Conservation (phyloP, 2,113 vertebrate species). For the Chlorocebus sabaeus region DNA sequence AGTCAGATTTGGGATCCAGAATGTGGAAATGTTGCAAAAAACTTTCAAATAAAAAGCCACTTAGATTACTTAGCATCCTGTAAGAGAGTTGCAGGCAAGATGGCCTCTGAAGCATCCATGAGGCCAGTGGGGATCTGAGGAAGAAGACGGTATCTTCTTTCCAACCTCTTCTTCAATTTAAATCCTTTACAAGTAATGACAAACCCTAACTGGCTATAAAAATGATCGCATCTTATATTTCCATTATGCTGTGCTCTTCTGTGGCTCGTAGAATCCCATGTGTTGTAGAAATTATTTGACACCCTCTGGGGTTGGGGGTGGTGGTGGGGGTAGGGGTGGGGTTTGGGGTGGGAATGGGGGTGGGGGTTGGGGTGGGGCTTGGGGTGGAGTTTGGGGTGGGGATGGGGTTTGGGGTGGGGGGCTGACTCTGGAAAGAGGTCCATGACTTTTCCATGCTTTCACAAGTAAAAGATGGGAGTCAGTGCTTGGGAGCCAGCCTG, state of each 20-base stretch:
- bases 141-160: accelerated
- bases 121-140: no score
- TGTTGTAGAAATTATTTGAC: accelerated
- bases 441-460: background rate
- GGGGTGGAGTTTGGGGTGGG: no score
- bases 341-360: background rate
- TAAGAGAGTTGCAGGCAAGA: no score
- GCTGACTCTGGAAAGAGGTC: background rate
- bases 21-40: background rate
- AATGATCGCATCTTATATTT: accelerated
- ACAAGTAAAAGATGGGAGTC: background rate
- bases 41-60: background rate
- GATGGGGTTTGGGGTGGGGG: no score
- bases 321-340: no score
- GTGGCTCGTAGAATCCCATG: background rate
- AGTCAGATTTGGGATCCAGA: background rate
- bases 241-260: accelerated
- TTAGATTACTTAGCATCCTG: background rate
- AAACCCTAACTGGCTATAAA: background rate
- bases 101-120: accelerated
- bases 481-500: background rate
- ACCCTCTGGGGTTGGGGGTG: background rate
- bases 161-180: background rate
- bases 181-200: background rate
- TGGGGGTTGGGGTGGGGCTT: no score